Base-by-base conservation (phyloP, 2,888 invertebrate genomes). In the Macrophya alboannulata region DNA sequence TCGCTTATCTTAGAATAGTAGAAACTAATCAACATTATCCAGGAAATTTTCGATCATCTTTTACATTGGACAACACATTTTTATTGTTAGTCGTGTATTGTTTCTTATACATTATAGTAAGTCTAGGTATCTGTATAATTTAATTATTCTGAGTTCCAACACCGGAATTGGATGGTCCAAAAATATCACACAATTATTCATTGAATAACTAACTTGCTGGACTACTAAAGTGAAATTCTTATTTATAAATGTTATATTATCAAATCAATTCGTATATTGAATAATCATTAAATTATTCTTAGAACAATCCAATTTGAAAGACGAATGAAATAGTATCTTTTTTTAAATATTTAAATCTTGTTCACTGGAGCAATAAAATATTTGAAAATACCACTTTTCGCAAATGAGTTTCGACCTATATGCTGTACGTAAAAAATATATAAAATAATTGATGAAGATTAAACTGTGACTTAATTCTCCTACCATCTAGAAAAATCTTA, bases 331-430 rank as follows among this genome's bases (percentile, higher is more conserved):
- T 10, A 48, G 15, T 9, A 25, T 21, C 15, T 17, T 43, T 31
- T 31, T 51, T 31, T 15, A 45, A 76, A 51, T 37, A 37, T 31
- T 51, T 0, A 51, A 55, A 77, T 51, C 10, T 48, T 45, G 15
- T 76, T 55, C 37, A 77, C 55, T 55, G 55, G 17, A 51, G 55
- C 77, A 77, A 55, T 77, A 37, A 77, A 77, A 77, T 77, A 55
- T 77, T 55, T 31, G 9, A 3, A 10, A n/a, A 51, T n/a, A 76
- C 1, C 15, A 37, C 12, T 25, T 6, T 77, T 31, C 3, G 31
- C 17, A 55, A 51, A 12, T 10, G 55, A n/a, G 15, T 51, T 31
- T 48, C n/a, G 8, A 74, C 43, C 45, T 45, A 17, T 51, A 55
- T 15, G 48, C 21, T 55, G 51, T 55, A 76, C 21, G 37, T 55